These are phyloP conservation scores for Drosophila flavopinicola DNA, from an alignment of 2,888 invertebrate species.

Conservation along the genomic window DNA sequence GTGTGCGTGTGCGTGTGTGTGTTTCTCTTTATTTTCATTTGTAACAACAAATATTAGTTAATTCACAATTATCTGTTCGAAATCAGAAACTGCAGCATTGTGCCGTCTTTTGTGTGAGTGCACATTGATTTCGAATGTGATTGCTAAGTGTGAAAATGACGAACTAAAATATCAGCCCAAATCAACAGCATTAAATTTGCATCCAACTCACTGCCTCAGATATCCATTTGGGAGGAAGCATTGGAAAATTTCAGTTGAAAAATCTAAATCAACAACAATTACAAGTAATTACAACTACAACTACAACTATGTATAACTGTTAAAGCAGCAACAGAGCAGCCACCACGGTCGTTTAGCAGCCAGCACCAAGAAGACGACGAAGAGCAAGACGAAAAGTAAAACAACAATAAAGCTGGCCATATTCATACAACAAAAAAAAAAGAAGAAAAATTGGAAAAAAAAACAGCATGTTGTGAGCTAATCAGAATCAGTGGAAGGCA, in stretches of 20 bases:
- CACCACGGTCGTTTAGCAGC: conserved; percentile 59
- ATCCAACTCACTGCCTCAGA: conserved; percentile 31
- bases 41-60: conserved; percentile 56
- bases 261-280: conserved; percentile 49
- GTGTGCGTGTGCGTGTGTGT: conserved; percentile 51
- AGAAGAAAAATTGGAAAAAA: conserved; percentile 25
- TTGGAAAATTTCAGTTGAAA: conserved; percentile 19
- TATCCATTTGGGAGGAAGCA: conserved; percentile 29
- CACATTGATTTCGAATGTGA: conserved; percentile 32
- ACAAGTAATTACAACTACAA: conserved; percentile 54
- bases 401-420: conserved; percentile 62
- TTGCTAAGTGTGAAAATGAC: conserved; percentile 47
- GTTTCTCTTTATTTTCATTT: conserved; percentile 56
- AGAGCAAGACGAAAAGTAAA: conserved; percentile 59
- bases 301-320: conserved; percentile 48
- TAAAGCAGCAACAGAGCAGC: conserved; percentile 45
- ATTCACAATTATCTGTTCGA: conserved; percentile 41
- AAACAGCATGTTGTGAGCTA: conserved; percentile 69
- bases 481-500: conserved; percentile 56
- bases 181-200: conserved; percentile 36
- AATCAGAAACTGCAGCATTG: conserved; percentile 35
- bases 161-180: conserved; percentile 40
- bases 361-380: conserved; percentile 47
- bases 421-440: conserved; percentile 42
- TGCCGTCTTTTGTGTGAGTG: conserved; percentile 43